Percentiles rank a stretch among this genome's conserved stretches.
Evolutionary conservation across 2,113 vertebrate genomes (phyloP).

Genomic region (Suricata suricatta): DNA sequence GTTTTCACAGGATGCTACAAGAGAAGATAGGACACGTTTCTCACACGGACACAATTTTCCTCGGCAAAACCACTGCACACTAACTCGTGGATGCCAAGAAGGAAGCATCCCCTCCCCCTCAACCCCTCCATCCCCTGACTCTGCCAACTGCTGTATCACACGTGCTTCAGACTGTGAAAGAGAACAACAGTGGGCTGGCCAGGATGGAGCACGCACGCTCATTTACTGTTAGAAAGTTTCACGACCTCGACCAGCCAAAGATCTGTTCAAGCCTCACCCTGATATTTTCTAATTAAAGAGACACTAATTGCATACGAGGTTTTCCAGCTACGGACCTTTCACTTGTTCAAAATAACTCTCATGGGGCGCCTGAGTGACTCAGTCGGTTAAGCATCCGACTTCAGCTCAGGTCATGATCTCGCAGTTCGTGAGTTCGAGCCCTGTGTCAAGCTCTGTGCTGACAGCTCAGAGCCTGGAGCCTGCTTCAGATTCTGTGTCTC

Average conservation of each 20-base stretch:
- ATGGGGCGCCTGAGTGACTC: too few relatives aligned
- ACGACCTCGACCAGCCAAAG: neutral
- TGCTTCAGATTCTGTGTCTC: too few relatives aligned
- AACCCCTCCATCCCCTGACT: neutral
- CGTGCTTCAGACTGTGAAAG: neutral
- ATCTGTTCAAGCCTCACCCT: neutral
- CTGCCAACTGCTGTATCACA: neutral
- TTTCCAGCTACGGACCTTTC: neutral
- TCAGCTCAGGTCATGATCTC: too few relatives aligned
- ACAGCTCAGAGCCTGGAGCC: too few relatives aligned
- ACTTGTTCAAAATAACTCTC: slow-evolving; percentile 48
- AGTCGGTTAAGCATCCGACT: too few relatives aligned
- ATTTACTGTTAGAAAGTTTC: neutral
- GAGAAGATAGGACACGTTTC: neutral
- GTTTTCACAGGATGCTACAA: neutral
- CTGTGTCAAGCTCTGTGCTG: too few relatives aligned
- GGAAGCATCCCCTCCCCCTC: neutral
- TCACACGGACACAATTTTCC: neutral
- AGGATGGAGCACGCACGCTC: neutral
- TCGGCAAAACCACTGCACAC: neutral
- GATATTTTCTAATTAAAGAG: slow-evolving; percentile 2
- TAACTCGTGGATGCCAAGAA: neutral
- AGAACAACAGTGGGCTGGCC: neutral
- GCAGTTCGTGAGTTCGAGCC: too few relatives aligned
- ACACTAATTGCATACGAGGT: neutral